phyloP scores from a whole-genome alignment of 2,113 vertebrate species.

The Megatriorchis doriae region DNA sequence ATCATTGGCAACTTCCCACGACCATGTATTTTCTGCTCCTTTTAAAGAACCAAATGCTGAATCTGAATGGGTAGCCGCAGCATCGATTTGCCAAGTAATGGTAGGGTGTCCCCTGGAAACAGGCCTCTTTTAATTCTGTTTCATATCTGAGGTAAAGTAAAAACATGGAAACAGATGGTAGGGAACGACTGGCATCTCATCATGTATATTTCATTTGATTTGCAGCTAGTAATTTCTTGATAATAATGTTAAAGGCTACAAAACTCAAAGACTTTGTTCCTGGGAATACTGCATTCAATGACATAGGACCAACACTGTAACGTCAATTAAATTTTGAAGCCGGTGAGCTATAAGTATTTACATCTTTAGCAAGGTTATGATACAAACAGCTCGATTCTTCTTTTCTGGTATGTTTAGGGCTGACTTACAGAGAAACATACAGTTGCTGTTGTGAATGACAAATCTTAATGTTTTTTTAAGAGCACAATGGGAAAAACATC shows the following conservation, averaged over 20 bases:
- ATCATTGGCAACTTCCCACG: background rate
- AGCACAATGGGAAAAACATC: conserved; percentile 1
- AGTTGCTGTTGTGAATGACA: background rate
- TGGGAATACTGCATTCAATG: background rate
- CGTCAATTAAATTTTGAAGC: background rate
- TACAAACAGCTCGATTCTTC: background rate
- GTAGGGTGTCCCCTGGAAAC: conserved; percentile 15
- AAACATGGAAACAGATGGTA: conserved; percentile 35
- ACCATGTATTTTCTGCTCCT: conserved; percentile 21
- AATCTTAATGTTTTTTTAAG: background rate
- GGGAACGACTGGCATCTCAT: conserved; percentile 33
- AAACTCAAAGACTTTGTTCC: conserved; percentile 2
- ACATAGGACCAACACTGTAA: background rate
- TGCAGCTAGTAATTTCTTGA: conserved; percentile 13
- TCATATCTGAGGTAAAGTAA: background rate
- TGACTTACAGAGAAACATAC: background rate
- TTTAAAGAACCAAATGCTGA: background rate
- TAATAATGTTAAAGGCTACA: conserved; percentile 32
- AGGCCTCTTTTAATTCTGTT: background rate
- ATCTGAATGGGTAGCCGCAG: background rate
- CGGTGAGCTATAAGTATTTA: background rate
- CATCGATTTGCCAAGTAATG: background rate
- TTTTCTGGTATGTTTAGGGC: background rate
- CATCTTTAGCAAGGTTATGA: background rate
- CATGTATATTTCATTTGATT: conserved; percentile 34